A percentile compares a stretch with the other conserved stretches of the same genome.
Conservation (phyloP, 92 coral and sea anemone genomes). For the Phenganax stokvisi region DNA sequence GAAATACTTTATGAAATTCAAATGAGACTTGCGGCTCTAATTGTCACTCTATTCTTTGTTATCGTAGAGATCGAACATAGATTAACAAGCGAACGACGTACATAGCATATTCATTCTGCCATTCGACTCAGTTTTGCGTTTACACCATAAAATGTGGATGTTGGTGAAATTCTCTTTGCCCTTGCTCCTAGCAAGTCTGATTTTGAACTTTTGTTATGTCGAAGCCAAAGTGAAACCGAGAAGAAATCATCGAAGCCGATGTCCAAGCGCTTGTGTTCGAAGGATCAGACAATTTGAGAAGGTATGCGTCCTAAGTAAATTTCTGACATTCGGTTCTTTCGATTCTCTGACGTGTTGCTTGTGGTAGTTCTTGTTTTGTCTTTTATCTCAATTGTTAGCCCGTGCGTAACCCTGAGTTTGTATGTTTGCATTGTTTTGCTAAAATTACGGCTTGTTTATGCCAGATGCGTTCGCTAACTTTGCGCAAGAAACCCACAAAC, state of each 20-base stretch:
- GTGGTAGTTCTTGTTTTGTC: not conserved
- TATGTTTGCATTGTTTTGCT: slow-evolving; percentile 27
- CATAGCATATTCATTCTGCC: not conserved
- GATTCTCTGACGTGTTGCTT: not conserved
- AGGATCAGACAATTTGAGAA: slow-evolving; percentile 6
- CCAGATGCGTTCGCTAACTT: not conserved
- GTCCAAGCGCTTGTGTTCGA: slow-evolving; percentile 25
- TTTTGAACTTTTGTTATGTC: not conserved
- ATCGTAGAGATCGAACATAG: slow-evolving; percentile 17
- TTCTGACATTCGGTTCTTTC: not conserved
- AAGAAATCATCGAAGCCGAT: slow-evolving; percentile 7
- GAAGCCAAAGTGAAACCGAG: slow-evolving; percentile 9
- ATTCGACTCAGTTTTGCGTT: not conserved
- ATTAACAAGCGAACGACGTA: slow-evolving; percentile 21
- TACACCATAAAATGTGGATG: not conserved
- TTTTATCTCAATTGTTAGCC: not conserved
- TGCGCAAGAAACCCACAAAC: too few relatives aligned
- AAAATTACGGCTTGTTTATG: slow-evolving; percentile 3
- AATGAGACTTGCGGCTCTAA: slow-evolving; percentile 33
- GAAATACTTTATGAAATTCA: slow-evolving; percentile 33
- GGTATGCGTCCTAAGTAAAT: not conserved
- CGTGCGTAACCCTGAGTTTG: slow-evolving; percentile 11
- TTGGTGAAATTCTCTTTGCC: not conserved
- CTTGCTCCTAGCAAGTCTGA: not conserved
- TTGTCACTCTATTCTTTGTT: slow-evolving; percentile 35